Percentiles rank a stretch among this genome's conserved stretches.
These are phyloP conservation scores for Lycaena phlaeas DNA, from an alignment of 2,888 invertebrate genomes.

Conservation along the genomic window DNA sequence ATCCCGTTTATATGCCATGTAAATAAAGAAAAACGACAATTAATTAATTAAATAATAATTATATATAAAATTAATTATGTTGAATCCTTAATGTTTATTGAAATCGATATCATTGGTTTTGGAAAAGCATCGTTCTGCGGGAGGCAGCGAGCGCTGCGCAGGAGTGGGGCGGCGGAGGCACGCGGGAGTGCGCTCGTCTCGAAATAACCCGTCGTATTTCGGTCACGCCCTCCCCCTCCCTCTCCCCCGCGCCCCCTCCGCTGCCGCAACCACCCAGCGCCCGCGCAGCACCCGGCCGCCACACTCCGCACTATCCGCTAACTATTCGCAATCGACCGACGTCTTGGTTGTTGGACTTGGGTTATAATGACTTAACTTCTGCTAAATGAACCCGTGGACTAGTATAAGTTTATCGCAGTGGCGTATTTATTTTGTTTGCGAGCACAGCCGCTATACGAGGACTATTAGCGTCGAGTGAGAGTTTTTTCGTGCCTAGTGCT, in stretches of 20 bases:
- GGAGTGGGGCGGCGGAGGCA: constrained; percentile 26
- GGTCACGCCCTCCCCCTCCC: constrained; percentile 49
- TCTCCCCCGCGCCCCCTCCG: constrained; percentile 27
- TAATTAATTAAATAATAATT: no score
- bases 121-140: constrained; percentile 8
- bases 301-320: constrained; percentile 83
- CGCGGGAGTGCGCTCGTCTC: constrained; percentile 49
- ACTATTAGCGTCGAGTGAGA: constrained; percentile 64
- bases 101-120: constrained; percentile 12
- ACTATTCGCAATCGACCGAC: constrained; percentile 95
- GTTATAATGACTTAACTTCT: constrained; percentile 85
- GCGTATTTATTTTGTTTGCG: constrained; percentile 51
- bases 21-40: no score
- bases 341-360: constrained; percentile 86
- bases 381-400: constrained; percentile 76
- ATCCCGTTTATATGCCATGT: no score
- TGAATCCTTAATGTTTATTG: constrained; percentile 1
- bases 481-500: constrained; percentile 63
- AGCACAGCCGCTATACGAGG: constrained; percentile 53
- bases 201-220: constrained; percentile 68
- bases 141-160: constrained; percentile 9
- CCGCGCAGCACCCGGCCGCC: constrained; percentile 39
- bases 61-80: no score
- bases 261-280: constrained; percentile 28
- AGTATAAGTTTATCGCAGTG: constrained; percentile 65